A percentile compares a stretch with the other conserved stretches of the same genome.
Conservation (phyloP, 2,888 invertebrate species). For the Hirtodrosophila alboralis region DNA sequence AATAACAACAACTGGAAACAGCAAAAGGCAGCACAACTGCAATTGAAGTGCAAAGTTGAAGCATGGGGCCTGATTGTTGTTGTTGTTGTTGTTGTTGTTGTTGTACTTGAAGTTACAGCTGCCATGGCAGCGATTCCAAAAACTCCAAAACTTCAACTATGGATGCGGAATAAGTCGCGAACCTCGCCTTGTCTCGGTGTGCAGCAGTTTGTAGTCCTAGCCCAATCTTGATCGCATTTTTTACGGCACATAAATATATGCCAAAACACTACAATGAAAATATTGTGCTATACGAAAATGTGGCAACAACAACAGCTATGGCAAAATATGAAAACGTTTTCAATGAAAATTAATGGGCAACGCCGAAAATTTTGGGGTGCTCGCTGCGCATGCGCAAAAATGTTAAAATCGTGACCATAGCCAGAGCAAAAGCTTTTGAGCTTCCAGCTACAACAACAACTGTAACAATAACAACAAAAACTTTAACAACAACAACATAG, state of each 20-base stretch:
- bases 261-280: conserved; percentile 78
- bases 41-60: conserved; percentile 79
- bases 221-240: conserved; percentile 80
- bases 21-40: conserved; percentile 30
- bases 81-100: conserved; percentile 20
- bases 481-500: conserved; percentile 23
- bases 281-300: conserved; percentile 74
- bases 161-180: conserved; percentile 46
- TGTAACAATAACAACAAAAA: conserved; percentile 7
- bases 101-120: conserved; percentile 47
- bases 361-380: conserved; percentile 78
- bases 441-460: conserved; percentile 38
- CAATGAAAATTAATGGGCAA: conserved; percentile 80
- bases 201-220: conserved; percentile 60
- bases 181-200: conserved; percentile 65
- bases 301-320: conserved; percentile 67
- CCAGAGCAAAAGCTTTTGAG: conserved; percentile 23
- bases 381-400: conserved; percentile 82
- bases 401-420: conserved; percentile 83
- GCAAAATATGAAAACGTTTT: conserved; percentile 80
- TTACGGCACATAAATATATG: conserved; percentile 81
- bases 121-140: conserved; percentile 27
- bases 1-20: conserved; percentile 45
- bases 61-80: conserved; percentile 7
- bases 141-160: conserved; percentile 14